These are phyloP conservation scores for Gnathonemus longibarbis DNA, from an alignment of 2,113 vertebrate species.

Conservation along the genomic window DNA sequence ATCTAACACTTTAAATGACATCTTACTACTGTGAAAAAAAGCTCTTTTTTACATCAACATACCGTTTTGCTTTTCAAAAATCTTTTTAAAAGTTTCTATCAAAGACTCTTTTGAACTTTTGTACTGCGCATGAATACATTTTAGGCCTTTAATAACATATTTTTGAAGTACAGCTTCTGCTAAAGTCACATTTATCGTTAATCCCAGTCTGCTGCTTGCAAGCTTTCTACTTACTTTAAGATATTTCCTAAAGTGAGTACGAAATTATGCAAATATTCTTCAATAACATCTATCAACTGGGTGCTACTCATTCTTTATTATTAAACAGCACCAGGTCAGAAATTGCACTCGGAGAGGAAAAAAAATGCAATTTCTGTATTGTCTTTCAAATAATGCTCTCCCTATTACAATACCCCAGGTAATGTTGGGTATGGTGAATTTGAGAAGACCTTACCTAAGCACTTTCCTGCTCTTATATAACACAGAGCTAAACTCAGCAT, in stretches of 20 bases:
- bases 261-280: background rate
- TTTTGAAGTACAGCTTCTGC: conserved; percentile 1
- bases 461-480: background rate
- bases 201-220: background rate
- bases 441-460: background rate
- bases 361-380: background rate
- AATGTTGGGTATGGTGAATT: background rate
- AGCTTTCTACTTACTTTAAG: background rate
- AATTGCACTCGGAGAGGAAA: background rate
- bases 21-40: background rate
- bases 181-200: background rate
- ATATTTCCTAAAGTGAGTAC: background rate
- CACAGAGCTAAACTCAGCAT: background rate
- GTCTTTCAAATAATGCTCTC: background rate
- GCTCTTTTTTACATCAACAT: background rate
- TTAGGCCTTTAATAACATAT: background rate
- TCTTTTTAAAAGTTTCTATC: conserved; percentile 1
- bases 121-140: background rate
- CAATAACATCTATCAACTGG: background rate
- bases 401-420: background rate
- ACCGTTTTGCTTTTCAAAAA: background rate
- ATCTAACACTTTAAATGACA: background rate
- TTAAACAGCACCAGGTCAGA: background rate
- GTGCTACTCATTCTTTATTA: background rate
- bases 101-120: background rate